These are phyloP conservation scores for Saguinus midas DNA, from an alignment of 2,113 vertebrate species.

Conservation along the genomic window DNA sequence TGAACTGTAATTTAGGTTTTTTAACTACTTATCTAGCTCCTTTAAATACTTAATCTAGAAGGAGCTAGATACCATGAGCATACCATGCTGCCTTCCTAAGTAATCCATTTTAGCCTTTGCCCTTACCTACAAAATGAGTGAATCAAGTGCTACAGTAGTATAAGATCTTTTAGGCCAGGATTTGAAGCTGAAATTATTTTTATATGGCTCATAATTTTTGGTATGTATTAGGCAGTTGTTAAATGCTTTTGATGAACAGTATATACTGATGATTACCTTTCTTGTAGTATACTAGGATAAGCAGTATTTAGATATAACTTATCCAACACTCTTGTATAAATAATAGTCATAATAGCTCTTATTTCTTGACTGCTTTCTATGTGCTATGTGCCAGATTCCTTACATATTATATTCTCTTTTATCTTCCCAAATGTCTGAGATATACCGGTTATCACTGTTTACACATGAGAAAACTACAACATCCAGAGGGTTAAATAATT, in stretches of 20 bases:
- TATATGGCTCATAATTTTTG: not conserved
- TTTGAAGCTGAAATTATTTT: not conserved
- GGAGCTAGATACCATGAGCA: no score
- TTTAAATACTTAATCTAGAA: no score
- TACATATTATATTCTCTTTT: not conserved
- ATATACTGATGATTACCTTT: not conserved
- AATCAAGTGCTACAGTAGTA: not conserved
- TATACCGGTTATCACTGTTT: not conserved
- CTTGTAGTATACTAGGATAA: not conserved
- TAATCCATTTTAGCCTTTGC: not conserved
- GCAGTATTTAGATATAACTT: not conserved
- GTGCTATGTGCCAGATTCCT: not conserved
- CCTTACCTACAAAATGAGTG: not conserved
- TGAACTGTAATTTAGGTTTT: no score
- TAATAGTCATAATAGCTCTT: not conserved
- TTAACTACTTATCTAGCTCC: no score
- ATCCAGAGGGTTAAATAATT: conserved; percentile 3
- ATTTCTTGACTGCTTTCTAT: not conserved
- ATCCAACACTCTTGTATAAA: not conserved
- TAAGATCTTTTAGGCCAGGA: not conserved
- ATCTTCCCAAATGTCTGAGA: not conserved
- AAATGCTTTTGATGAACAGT: not conserved
- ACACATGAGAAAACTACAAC: not conserved
- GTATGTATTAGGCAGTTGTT: not conserved
- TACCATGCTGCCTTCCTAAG: not conserved